These are phyloP conservation scores for Megaceryle maxima DNA, from an alignment of 2,113 vertebrate species.

Conservation along the genomic window DNA sequence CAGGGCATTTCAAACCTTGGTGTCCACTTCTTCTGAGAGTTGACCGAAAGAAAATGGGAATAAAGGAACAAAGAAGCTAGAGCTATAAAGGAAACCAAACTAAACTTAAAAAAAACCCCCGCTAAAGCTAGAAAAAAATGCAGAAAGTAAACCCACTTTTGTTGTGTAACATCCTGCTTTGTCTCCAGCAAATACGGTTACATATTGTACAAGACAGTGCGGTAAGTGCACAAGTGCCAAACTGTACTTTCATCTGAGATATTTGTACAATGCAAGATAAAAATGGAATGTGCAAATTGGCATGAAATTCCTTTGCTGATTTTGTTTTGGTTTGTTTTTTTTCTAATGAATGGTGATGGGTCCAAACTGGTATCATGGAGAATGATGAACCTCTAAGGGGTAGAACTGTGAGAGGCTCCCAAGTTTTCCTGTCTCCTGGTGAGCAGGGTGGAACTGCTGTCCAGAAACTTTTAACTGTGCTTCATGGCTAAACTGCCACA, in stretches of 20 bases:
- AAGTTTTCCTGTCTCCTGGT: background rate
- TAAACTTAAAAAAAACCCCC: background rate
- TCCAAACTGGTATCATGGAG: background rate
- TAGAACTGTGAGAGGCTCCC: background rate
- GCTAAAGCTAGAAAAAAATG: background rate
- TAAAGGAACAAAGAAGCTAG: background rate
- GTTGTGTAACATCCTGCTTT: background rate
- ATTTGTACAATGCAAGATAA: background rate
- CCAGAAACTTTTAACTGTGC: background rate
- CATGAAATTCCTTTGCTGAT: background rate
- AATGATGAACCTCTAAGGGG: background rate
- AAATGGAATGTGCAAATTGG: background rate
- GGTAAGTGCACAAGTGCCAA: background rate
- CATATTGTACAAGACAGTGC: background rate
- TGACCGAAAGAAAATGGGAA: slow-evolving; percentile 39
- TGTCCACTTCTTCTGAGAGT: background rate
- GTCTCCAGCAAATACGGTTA: background rate
- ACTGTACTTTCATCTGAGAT: background rate
- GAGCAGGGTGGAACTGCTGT: background rate
- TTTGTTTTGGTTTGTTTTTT: background rate
- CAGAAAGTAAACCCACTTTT: background rate
- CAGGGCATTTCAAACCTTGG: slow-evolving; percentile 21
- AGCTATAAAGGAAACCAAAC: background rate
- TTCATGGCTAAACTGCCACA: background rate
- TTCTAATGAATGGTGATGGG: background rate